Evolutionary conservation across 2,888 invertebrate genomes (phyloP), one percentile per base, ranked within the genome.

Genomic region (Trachelus stipa): DNA sequence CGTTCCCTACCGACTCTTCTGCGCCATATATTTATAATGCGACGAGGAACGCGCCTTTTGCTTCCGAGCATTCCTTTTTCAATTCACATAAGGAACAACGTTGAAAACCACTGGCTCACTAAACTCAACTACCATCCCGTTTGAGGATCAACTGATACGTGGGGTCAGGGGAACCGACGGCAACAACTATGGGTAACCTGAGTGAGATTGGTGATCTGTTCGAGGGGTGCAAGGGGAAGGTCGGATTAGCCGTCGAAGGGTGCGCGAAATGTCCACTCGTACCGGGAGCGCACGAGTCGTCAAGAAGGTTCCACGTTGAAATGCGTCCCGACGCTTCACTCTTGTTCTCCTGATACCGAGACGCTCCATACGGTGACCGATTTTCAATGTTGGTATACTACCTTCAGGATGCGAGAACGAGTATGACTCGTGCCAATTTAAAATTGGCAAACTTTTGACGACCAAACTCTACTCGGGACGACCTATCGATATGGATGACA

Each of bases 251-350:
- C 83, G 81, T 77, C 81, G 80, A 87, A 88, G 86, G 83, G 84
- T 85, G 83, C 85, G 84, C 83, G 81, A 85, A 84, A 82, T 83
- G 92, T 92, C 91, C 90, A 90, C 91, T 88, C 88, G 86, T 90
- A 90, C 88, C 91, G 92, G 92, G 92, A 89, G 87, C 86, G 83
- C 86, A 86, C 84, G 81, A 83, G 77, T 78, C 80, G 75, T 56
- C 78, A 78, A 79, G 73, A 68, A 74, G 34, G 35, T 34, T 34
- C 31, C 73, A 31, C 35, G 37, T 34, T 33, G 78, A 80, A 77
- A 80, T 80, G 82, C 81, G 79, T 69, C 40, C 56, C 74, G 34
- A 81, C 80, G 77, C 81, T 71, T 76, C 73, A 77, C 79, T 78
- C 85, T 84, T 88, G 84, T 37, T 83, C 85, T 82, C 88, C 88